Evolutionary conservation across 2,797 vertebrate genomes (phyloP), one percentile per base, ranked within the genome.

Genomic region (Sebastes diaconus): DNA sequence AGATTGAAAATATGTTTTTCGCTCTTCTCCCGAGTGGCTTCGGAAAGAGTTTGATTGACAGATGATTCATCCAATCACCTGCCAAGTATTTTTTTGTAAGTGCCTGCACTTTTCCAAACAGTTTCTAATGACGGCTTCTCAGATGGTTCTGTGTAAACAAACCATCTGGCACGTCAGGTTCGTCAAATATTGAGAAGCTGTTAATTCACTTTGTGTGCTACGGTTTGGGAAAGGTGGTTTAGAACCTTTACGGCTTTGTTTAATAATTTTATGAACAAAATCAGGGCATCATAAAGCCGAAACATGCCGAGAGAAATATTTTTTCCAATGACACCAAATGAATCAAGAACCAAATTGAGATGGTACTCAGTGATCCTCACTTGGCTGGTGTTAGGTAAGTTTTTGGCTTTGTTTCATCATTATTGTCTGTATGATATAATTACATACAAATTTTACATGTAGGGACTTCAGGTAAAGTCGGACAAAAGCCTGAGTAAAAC

Each of bases 401-500:
- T 64, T 29, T 29, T 25, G 16, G 16, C 34, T 8, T 42, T 59
- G 36, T 79, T 46, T 60, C 27, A 29, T 25, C 27, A 20, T 59
- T 39, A 80, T 18, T 22, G 16, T 74, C 64, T 46, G 36, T 3
- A 76, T 72, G 36, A 70, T 16, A 68, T 74, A 77, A 82, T 83
- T 70, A 59, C 8, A 11, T 75, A 27, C 11, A 73, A 25, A 68
- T 67, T 57, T 29, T 5, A 29, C 22, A 30, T n/a, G 10, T 29
- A n/a, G 13, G 20, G 29, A 36, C 13, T 59, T 52, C n/a, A 64
- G 32, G 22, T 46, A 42, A 65, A 68, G 34, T 79, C 66, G 3
- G 73, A 81, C 70, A 81, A 86, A 90, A 68, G 81, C 52, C 16
- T 1, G 39, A 75, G 30, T 70, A 54, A 69, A 77, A 77, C 25